Percentiles rank a stretch among this genome's conserved stretches.
These are phyloP conservation scores for Bovichtus variegatus DNA, from an alignment of 2,797 vertebrate genomes.

Conservation along the genomic window DNA sequence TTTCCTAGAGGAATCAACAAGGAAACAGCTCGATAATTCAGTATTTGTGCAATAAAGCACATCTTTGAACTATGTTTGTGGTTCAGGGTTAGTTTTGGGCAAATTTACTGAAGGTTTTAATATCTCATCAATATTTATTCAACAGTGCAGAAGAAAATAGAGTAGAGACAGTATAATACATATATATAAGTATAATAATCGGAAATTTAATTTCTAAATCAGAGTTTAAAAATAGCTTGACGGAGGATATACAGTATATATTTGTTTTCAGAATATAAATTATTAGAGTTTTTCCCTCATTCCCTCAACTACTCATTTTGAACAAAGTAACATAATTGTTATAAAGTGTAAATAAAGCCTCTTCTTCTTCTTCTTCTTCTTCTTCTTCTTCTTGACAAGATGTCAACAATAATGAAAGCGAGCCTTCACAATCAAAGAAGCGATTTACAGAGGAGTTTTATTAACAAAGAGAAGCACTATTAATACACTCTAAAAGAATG, in stretches of 20 bases:
- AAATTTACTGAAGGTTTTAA: not conserved
- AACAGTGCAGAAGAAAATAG: not conserved
- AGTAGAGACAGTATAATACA: not conserved
- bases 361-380: not conserved
- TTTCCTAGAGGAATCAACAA: not conserved
- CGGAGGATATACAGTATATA: not conserved
- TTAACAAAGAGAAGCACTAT: not conserved
- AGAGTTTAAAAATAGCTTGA: not conserved
- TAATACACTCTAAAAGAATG: constrained; percentile 19
- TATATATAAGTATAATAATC: not conserved
- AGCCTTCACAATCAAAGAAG: not conserved
- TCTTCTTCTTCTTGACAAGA: not conserved
- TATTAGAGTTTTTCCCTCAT: not conserved
- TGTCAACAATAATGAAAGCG: not conserved
- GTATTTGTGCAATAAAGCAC: not conserved
- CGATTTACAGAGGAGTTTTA: not conserved
- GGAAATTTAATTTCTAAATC: not conserved
- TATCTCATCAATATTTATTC: not conserved
- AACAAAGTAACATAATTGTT: not conserved
- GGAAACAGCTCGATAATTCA: not conserved
- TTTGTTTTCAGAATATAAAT: not conserved
- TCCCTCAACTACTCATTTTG: not conserved
- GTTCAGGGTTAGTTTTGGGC: not conserved
- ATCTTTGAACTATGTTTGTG: not conserved
- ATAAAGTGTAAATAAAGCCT: not conserved